Base-by-base conservation (phyloP, 2,797 vertebrate species). In the Hydrolagus colliei region DNA sequence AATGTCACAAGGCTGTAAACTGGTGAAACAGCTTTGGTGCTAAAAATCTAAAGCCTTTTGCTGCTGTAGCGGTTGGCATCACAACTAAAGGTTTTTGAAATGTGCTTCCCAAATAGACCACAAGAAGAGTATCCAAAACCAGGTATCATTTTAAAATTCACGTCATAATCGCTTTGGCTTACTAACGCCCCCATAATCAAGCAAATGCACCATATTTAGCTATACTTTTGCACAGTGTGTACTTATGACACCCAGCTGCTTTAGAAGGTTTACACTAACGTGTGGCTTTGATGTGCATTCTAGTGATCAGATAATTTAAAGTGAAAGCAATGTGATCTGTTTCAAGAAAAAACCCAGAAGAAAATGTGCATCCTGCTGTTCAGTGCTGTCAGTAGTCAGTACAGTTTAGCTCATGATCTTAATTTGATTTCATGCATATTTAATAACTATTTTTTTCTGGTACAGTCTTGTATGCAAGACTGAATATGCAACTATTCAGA, bases 251-350 rank as follows among this genome's bases (percentile, higher is more conserved):
- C 96, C 95, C 94, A 95, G 91, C 94, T 93, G 95, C 93, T 94
- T 95, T 92, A 89, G 93, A 96, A 94, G 94, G 96, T 95, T 94
- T 93, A 93, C 87, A 85, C 95, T 88, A 96, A 95, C 94, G 95
- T 90, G 95, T 93, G 89, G 93, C 96, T 97, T 96, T 97, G 96
- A 97, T 96, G 95, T 95, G 94, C 94, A 94, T 95, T 98, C 97
- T 96, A 95, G 95, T 95, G 95, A 96, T 96, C 97, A 96, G 97
- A 97, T 97, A 95, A 97, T 97, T 96, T 95, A 96, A 95, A 95
- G 94, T 92, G 95, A 95, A 93, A 93, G 95, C 94, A 93, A 91
- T 92, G 92, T 91, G 90, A 94, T 93, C 92, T 94, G 92, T 93
- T 91, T 93, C 93, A 91, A 93, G 93, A 91, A 93, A 94, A 94